These are phyloP conservation scores for Hydrotaea diabolus DNA, from an alignment of 2,888 invertebrate species.

Conservation along the genomic window DNA sequence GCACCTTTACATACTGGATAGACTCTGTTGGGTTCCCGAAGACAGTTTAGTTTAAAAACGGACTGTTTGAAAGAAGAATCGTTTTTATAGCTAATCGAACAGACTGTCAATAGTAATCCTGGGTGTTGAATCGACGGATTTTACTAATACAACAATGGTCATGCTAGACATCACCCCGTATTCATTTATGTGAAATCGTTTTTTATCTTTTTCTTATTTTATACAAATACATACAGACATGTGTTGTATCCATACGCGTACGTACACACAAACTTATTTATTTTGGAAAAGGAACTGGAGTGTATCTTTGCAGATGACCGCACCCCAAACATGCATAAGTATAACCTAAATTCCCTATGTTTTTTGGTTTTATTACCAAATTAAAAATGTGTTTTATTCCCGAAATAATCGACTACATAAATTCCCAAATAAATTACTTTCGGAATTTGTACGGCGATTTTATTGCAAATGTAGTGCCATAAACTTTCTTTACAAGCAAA, in stretches of 20 bases:
- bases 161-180: not conserved
- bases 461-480: conserved; percentile 20
- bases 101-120: not conserved
- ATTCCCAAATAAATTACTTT: conserved; percentile 40
- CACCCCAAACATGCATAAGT: not conserved
- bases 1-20: no score
- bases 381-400: conserved; percentile 39
- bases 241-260: not conserved
- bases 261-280: no score
- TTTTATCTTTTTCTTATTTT: not conserved
- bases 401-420: conserved; percentile 12
- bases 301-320: not conserved
- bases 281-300: no score
- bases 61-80: no score
- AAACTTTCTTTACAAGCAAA: conserved; percentile 33
- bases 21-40: no score
- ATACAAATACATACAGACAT: not conserved
- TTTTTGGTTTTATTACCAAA: conserved; percentile 31
- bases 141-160: not conserved
- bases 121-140: not conserved
- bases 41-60: no score
- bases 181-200: conserved; percentile 4
- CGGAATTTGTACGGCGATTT: conserved; percentile 42
- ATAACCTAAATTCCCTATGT: not conserved
- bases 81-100: no score